Base-by-base conservation (phyloP, 2,888 invertebrate species). In the Labia minor region DNA sequence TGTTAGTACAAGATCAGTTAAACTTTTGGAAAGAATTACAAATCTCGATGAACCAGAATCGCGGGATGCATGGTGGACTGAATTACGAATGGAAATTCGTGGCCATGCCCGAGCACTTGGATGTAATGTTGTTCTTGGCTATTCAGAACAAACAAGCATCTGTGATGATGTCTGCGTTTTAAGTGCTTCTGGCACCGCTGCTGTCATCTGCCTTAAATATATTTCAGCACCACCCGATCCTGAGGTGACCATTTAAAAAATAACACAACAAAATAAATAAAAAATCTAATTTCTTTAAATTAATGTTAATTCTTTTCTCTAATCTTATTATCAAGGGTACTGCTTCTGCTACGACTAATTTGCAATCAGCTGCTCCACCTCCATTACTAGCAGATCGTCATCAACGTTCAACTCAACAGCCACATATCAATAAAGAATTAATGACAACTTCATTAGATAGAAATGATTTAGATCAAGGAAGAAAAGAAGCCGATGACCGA, bases 41-140 rank as follows among this genome's bases (percentile, higher is more conserved):
- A 91, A 90, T 77, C 83, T 89, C 65, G 92, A 95, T 73, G 95
- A 95, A 76, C 91, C 92, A 16, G 94, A 94, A 75, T 88, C 90
- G 1, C 83, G 96, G 61, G 95, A 96, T 74, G 88, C 89, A 1
- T 97, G 97, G 95, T 98, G 98, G 97, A 92, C 90, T 0, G 96
- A 98, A 79, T 82, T 98, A 20, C 81, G 98, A 65, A 94, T 94
- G 77, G 98, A 98, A 81, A 89, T 98, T 67, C 83, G 95, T 0
- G 94, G 96, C 1, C 97, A 98, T 77, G 92, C 94, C 3, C 81
- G 93, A 49, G 90, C 95, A 1, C 81, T 98, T 70, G 90, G 92
- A 11, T 98, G 98, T 74, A 95, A 95, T 77, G 93, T 95, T 3
- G 93, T 98, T 63, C 80, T 98, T 61, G 97, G 94, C 0, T 98